phyloP scores from a whole-genome alignment of 2,888 invertebrate species.

The Heliconius hortense region DNA sequence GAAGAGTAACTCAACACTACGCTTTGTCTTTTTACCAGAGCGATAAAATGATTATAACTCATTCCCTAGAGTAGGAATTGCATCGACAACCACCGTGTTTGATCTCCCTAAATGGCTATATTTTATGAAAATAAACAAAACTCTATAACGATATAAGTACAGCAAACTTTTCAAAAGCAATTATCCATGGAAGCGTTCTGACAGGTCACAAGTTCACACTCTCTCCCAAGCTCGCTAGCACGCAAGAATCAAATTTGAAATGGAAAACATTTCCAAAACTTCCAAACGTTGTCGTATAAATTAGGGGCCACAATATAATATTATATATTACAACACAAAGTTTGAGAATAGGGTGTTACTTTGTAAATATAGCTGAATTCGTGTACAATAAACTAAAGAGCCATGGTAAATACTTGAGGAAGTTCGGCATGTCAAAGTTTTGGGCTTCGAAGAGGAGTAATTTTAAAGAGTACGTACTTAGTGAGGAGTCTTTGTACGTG shows the following conservation, averaged over 20 bases:
- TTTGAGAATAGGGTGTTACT: conserved; percentile 37
- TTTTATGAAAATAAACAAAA: background rate
- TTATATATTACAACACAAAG: conserved; percentile 38
- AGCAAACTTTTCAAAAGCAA: conserved; percentile 5
- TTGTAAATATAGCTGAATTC: conserved; percentile 48
- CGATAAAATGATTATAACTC: too few relatives aligned
- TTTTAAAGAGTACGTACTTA: conserved; percentile 21
- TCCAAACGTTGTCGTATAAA: conserved; percentile 53
- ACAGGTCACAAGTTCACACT: conserved; percentile 13
- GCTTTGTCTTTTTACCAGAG: background rate
- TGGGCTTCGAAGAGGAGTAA: conserved; percentile 23
- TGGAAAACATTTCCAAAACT: conserved; percentile 43
- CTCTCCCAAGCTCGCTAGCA: background rate
- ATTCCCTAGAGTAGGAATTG: too few relatives aligned
- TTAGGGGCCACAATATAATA: conserved; percentile 51
- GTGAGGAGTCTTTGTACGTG: background rate
- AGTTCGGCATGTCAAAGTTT: conserved; percentile 34
- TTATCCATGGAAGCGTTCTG: background rate
- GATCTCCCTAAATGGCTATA: too few relatives aligned
- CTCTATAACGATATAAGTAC: background rate
- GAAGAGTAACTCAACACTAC: background rate
- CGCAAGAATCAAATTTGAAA: conserved; percentile 44
- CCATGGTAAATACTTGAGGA: conserved; percentile 35
- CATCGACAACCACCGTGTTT: too few relatives aligned
- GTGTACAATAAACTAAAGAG: conserved; percentile 45